Evolutionary conservation across 2,113 vertebrate species (phyloP).

Genomic region (Pseudonaja textilis): DNA sequence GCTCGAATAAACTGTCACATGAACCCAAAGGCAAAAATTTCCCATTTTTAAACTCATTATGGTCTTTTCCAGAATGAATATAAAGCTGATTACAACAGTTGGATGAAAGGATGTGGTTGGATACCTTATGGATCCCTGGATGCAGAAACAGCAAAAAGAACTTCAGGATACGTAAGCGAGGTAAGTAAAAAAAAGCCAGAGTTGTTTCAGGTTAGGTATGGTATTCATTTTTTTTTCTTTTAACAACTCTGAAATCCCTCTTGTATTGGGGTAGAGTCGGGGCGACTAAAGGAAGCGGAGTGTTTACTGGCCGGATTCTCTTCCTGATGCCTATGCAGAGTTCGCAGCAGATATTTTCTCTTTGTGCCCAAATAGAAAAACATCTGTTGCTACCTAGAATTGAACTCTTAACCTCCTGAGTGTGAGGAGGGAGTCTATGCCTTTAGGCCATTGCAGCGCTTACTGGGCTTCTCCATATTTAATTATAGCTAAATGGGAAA

Average conservation of each 20-base stretch:
- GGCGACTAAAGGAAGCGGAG: neutral
- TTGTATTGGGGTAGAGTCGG: neutral
- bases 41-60: neutral
- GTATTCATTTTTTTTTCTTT: neutral
- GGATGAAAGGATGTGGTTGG: constrained; percentile 85
- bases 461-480: neutral
- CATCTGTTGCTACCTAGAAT: neutral
- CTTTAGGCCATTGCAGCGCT: neutral
- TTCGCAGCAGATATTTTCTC: neutral
- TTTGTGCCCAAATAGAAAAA: neutral
- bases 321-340: neutral
- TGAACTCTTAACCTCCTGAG: neutral
- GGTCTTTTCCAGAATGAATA: constrained; percentile 79
- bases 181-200: constrained; percentile 55
- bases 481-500: neutral
- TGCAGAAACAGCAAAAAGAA: constrained; percentile 83
- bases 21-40: neutral
- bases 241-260: neutral
- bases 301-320: neutral
- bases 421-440: neutral
- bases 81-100: constrained; percentile 85
- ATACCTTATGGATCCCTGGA: constrained; percentile 83
- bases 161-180: constrained; percentile 82
- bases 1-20: neutral
- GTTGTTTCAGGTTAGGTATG: neutral